Conservation (phyloP, 2,888 invertebrate genomes). For the Serripes groenlandicus region DNA sequence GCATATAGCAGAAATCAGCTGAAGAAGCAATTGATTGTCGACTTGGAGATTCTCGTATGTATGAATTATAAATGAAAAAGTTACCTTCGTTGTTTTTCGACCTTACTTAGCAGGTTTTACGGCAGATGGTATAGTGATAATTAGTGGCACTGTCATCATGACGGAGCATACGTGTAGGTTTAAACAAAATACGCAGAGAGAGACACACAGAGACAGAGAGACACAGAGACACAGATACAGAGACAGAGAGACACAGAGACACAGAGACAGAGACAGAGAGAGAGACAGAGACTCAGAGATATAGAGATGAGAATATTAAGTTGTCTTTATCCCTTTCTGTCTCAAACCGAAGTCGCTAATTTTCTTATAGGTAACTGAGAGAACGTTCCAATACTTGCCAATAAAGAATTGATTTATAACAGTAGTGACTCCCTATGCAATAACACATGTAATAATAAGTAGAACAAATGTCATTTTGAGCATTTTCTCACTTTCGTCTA, state of each 20-base stretch:
- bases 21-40: background rate
- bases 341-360: too few relatives aligned
- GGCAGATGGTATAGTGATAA: conserved; percentile 8
- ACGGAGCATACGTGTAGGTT: too few relatives aligned
- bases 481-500: too few relatives aligned
- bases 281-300: background rate
- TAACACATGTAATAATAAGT: too few relatives aligned
- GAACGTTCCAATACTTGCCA: too few relatives aligned
- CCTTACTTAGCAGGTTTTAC: background rate
- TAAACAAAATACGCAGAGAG: background rate
- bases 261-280: background rate
- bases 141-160: background rate
- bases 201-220: background rate
- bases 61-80: background rate
- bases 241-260: background rate
- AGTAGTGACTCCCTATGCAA: too few relatives aligned
- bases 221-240: background rate
- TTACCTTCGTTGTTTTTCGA: background rate
- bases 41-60: background rate
- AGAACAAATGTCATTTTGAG: too few relatives aligned
- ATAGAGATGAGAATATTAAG: too few relatives aligned
- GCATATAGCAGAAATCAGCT: background rate
- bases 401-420: too few relatives aligned
- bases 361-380: too few relatives aligned
- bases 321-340: too few relatives aligned